Base-by-base conservation (phyloP, 2,113 vertebrate genomes). In the Phoenicopterus ruber region DNA sequence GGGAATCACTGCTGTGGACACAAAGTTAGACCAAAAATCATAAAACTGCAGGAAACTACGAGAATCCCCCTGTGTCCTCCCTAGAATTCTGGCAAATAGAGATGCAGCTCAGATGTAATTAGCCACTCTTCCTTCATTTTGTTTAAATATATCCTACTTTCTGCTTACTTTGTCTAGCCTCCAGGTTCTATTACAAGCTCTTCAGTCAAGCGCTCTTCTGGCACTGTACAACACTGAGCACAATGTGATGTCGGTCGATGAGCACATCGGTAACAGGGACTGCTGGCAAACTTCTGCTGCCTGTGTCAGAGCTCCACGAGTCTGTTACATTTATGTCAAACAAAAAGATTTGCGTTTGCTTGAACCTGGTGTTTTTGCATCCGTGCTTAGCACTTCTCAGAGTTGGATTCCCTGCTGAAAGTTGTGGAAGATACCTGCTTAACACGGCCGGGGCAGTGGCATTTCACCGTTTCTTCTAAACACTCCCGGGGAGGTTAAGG, bases 81-180 rank as follows among this genome's bases (percentile, higher is more conserved):
- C 34, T 65, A 67, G 57, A 79, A 72, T 71, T 89, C 73, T 76
- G 49, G 40, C 72, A 90, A 74, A 52, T 20, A 49, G 25, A 69
- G 61, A 57, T 38, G 26, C n/a, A 89, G 44, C 28, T 88, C 46
- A 76, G 61, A 86, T 61, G 36, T 36, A 86, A 82, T 94, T 82
- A 93, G 19, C 52, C 15, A 47, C 31, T 82, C 58, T 89, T 61
- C 36, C 52, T 32, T 86, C 21, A 36, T 67, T 66, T 89, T 76
- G 46, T 89, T 62, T 79, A 86, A 89, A 89, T 61, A 52, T 61
- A 34, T 70, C 20, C 69, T 70, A 49, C 57, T 71, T 91, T 76
- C 54, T 83, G 69, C 77, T 95, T 81, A 86, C 82, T 94, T 95
- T 91, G 80, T 83, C 69, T 65, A 71, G 52, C 62, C 52, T 91